Evolutionary conservation across 2,797 vertebrate genomes (phyloP).

Genomic region (Enteromius fasciolatus): DNA sequence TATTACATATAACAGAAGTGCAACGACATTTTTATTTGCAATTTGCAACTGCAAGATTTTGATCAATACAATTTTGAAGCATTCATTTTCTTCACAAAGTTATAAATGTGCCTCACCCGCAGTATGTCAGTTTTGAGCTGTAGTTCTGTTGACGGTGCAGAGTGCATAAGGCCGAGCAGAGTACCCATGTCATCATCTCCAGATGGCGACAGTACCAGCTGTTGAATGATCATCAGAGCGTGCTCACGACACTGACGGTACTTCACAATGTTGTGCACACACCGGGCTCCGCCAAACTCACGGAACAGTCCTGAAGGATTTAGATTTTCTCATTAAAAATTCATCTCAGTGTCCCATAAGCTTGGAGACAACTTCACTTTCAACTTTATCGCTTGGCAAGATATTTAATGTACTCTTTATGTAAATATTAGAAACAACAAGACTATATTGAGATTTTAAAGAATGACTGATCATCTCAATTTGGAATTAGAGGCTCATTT

Average conservation of each 20-base stretch:
- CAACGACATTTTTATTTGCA: background rate
- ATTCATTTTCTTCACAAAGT: background rate
- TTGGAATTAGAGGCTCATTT: background rate
- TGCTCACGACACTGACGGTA: conserved; percentile 95
- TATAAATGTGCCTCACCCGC: conserved; percentile 75
- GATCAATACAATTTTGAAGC: too few relatives aligned
- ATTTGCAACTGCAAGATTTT: background rate
- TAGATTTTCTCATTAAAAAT: background rate
- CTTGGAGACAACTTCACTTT: background rate
- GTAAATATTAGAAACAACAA: conserved; percentile 17
- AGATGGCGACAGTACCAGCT: conserved; percentile 92
- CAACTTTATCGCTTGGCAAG: background rate
- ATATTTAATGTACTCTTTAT: background rate
- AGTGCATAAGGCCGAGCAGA: conserved; percentile 96
- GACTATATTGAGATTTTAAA: background rate
- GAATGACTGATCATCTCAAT: conserved; percentile 20
- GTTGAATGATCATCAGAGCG: conserved; percentile 95
- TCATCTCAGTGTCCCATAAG: background rate
- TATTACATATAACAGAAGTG: background rate
- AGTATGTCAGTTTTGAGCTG: conserved; percentile 97
- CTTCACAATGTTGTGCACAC: conserved; percentile 97
- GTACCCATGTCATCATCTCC: conserved; percentile 99
- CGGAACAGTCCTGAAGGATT: conserved; percentile 87
- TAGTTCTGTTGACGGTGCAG: conserved; percentile 88
- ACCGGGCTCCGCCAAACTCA: conserved; percentile 95